A percentile compares a stretch with the other conserved stretches of the same genome.
These are phyloP conservation scores for Drosophila algonquin DNA, from an alignment of 2,888 invertebrate species.

Conservation along the genomic window DNA sequence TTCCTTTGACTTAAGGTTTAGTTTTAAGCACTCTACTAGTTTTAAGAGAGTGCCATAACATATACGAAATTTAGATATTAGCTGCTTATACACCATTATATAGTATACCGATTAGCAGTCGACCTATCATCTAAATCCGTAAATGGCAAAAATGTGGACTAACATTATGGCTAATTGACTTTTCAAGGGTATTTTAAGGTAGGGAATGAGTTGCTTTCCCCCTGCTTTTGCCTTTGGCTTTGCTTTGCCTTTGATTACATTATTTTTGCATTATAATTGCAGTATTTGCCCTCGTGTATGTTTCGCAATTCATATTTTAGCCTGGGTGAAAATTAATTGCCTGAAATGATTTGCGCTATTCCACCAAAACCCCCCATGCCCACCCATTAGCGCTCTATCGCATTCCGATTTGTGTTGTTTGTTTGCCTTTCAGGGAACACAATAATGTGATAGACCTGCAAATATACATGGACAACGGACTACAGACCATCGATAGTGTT, in stretches of 20 bases:
- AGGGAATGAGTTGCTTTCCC: neutral
- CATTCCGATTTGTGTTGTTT: slow-evolving; percentile 24
- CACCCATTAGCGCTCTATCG: slow-evolving; percentile 5
- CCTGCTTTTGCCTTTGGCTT: slow-evolving; percentile 13
- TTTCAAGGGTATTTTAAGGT: neutral
- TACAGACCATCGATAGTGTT: slow-evolving; percentile 7
- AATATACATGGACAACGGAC: slow-evolving; percentile 1
- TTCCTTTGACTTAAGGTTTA: too few relatives aligned
- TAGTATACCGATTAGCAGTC: too few relatives aligned
- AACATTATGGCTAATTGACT: slow-evolving; percentile 1
- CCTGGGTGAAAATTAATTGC: slow-evolving; percentile 43
- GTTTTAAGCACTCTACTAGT: too few relatives aligned
- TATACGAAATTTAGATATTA: too few relatives aligned
- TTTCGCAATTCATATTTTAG: slow-evolving; percentile 38
- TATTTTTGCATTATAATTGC: slow-evolving; percentile 41
- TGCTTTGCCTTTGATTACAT: slow-evolving; percentile 30
- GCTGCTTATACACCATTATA: too few relatives aligned
- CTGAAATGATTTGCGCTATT: slow-evolving; percentile 50
- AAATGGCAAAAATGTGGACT: too few relatives aligned
- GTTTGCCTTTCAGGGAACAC: slow-evolving; percentile 19
- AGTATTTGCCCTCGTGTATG: slow-evolving; percentile 25
- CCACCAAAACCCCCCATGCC: neutral
- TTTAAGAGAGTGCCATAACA: too few relatives aligned
- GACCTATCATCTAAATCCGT: too few relatives aligned
- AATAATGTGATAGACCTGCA: slow-evolving; percentile 35